Evolutionary conservation across 2,888 invertebrate species (phyloP).

Genomic region (Troides aeacus): DNA sequence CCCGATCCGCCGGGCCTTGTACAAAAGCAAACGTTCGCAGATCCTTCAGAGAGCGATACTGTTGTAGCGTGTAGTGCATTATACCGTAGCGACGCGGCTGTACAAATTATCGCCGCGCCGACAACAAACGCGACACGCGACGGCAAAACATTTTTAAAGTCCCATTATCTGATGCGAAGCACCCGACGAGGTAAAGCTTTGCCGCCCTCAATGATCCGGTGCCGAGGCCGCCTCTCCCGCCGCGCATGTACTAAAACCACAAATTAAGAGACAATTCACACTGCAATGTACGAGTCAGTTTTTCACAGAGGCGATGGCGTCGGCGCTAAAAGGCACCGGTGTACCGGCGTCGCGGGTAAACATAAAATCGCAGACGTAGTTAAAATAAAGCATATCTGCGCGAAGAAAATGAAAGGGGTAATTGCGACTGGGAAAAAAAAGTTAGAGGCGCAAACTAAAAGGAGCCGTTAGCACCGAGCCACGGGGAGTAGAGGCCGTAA

Average conservation of each 20-base stretch:
- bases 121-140: conserved; percentile 42
- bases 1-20: conserved; percentile 3
- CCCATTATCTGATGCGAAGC: conserved; percentile 46
- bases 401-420: conserved; percentile 65
- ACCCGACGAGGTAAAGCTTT: conserved; percentile 58
- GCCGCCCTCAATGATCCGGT: conserved; percentile 53
- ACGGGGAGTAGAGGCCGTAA: conserved; percentile 49
- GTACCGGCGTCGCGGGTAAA: conserved; percentile 49
- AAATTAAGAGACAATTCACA: conserved; percentile 61
- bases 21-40: conserved; percentile 37
- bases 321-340: conserved; percentile 51
- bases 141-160: conserved; percentile 55
- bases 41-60: conserved; percentile 37
- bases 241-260: conserved; percentile 46
- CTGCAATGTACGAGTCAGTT: conserved; percentile 49
- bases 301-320: conserved; percentile 42
- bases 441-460: conserved; percentile 62
- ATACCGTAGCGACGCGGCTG: conserved; percentile 36
- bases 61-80: conserved; percentile 39
- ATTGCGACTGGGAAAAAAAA: conserved; percentile 64
- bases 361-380: conserved; percentile 56
- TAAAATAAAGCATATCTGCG: conserved; percentile 65
- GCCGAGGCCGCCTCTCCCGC: conserved; percentile 10
- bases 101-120: conserved; percentile 39
- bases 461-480: conserved; percentile 60